phyloP scores from a whole-genome alignment of 2,797 vertebrate species.

The Anolis apletophallus region DNA sequence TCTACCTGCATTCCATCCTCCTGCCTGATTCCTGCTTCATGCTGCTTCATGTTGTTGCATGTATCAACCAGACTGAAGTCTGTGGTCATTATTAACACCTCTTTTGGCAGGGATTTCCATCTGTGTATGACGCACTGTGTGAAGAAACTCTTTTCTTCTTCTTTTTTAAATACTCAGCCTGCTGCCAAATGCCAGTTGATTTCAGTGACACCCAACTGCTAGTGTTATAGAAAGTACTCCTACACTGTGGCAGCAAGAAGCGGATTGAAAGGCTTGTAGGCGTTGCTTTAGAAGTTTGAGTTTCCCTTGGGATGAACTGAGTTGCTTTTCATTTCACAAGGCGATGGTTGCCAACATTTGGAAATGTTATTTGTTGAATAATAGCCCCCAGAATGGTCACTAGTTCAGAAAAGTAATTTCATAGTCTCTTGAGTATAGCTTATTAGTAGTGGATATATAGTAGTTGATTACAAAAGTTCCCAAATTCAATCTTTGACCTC shows the following conservation, averaged over 20 bases:
- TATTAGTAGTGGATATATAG: too few relatives aligned
- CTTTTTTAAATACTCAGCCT: not conserved
- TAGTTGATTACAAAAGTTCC: not conserved
- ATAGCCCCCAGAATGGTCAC: too few relatives aligned
- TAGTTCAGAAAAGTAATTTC: too few relatives aligned
- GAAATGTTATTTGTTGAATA: too few relatives aligned
- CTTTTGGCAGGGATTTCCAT: not conserved
- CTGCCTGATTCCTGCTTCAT: not conserved
- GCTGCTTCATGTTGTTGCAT: not conserved
- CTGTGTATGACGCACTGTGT: not conserved
- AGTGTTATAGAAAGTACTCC: not conserved
- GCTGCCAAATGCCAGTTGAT: not conserved
- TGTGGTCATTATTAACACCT: not conserved
- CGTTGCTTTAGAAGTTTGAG: not conserved
- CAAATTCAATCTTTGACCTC: not conserved
- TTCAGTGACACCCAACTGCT: slow-evolving; percentile 8
- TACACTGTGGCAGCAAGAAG: not conserved
- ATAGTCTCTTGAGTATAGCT: not conserved
- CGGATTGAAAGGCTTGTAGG: not conserved
- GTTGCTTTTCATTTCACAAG: not conserved
- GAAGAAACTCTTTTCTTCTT: not conserved
- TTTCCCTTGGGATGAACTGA: not conserved
- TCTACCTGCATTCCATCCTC: not conserved
- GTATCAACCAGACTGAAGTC: not conserved
- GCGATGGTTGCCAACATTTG: too few relatives aligned